Base-by-base conservation (phyloP, 2,888 invertebrate species). In the Melanostoma mellinum region DNA sequence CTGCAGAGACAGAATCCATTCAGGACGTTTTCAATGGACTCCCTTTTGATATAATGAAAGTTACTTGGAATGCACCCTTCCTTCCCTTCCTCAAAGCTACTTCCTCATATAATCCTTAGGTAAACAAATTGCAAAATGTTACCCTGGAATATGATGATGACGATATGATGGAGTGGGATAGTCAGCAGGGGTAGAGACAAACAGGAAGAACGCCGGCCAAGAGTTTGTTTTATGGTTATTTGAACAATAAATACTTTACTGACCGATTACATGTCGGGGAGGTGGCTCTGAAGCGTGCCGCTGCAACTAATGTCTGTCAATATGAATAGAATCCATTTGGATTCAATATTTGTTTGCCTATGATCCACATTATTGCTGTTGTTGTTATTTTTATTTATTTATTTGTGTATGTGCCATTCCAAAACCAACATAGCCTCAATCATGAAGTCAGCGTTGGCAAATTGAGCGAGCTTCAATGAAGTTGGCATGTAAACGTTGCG, bases 181-280 rank as follows among this genome's bases (percentile, higher is more conserved):
- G 1, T 20, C 20, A 20, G 20, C n/a, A n/a, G 1, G 20, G 20
- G 20, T 20, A 20, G 20, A 20, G 20, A 1, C 20, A 20, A 42
- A 9, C 40, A 32, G 71, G 6, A 35, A 61, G 42, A 60, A 42
- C 46, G 35, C 40, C 69, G 46, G 36, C 42, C 63, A 30, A 30
- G 9, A 35, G 81, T 77, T 84, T 74, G 78, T 84, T 82, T 82
- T 77, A 82, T 69, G 68, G 68, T 48, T 82, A 53, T 82, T 74
- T 84, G 73, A 78, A 84, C 74, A 50, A 50, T 61, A 63, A 84
- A 79, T 78, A 84, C 82, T 78, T 74, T 69, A 63, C 81, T 67
- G 53, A 72, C 20, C 8, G 72, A 56, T 67, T 76, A 48, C 73
- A 8, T 58, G 53, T 55, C 40, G 61, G 53, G 42, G 30, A 35